A percentile compares a stretch with the other conserved stretches of the same genome.
phyloP scores from a whole-genome alignment of 2,113 vertebrate genomes.

The Lutjanus erythropterus region DNA sequence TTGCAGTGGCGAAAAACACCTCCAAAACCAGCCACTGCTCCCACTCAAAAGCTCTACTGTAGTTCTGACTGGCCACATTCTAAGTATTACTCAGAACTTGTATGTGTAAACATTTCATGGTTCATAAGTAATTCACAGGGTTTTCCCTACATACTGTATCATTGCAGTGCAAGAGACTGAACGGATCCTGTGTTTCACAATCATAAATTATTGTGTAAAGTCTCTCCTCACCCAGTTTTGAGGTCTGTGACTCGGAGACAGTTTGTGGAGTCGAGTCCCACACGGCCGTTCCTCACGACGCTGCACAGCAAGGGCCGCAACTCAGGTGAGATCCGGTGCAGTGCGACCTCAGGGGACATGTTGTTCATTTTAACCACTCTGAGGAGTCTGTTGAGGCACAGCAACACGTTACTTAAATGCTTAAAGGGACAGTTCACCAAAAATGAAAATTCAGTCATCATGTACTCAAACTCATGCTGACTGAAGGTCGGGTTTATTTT shows the following conservation, averaged over 20 bases:
- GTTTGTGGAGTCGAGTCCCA: constrained; percentile 96
- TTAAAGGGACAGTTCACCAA: too few relatives aligned
- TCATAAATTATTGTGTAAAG: neutral
- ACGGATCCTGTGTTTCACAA: neutral
- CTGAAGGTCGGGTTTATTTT: too few relatives aligned
- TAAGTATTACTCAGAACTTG: neutral
- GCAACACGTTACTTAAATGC: neutral
- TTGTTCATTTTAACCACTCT: constrained; percentile 80
- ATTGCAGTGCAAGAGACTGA: neutral
- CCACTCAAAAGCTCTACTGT: neutral
- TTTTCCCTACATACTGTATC: neutral
- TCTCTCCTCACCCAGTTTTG: constrained; percentile 93
- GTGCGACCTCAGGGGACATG: constrained; percentile 95
- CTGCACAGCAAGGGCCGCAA: constrained; percentile 93
- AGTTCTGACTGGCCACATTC: neutral
- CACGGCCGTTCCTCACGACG: constrained; percentile 95
- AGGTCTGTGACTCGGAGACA: constrained; percentile 97
- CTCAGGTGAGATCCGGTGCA: constrained; percentile 95
- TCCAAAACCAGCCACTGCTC: neutral
- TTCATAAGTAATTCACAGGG: too few relatives aligned
- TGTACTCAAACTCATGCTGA: too few relatives aligned
- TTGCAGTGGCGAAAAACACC: neutral
- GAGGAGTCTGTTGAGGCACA: constrained; percentile 36
- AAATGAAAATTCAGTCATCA: too few relatives aligned
- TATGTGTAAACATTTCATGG: neutral